phyloP scores from a whole-genome alignment of 2,113 vertebrate species.

The Myrmecophaga tridactyla region DNA sequence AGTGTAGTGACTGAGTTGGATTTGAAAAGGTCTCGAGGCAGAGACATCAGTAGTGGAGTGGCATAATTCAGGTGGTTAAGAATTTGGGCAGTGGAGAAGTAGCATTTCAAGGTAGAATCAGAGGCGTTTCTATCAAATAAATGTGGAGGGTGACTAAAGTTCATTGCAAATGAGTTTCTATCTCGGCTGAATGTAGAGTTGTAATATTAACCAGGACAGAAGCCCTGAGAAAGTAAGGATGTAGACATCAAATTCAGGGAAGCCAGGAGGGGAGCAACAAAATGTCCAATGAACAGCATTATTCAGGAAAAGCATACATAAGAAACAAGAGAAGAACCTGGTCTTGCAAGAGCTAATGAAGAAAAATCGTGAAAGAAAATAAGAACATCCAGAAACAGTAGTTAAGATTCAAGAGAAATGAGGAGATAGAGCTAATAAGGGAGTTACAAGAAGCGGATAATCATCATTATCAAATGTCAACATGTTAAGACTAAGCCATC shows the following conservation, averaged over 20 bases:
- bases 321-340: constrained; percentile 2
- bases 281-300: background rate
- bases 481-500: background rate
- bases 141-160: background rate
- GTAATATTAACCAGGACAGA: constrained; percentile 20
- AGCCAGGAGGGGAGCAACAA: background rate
- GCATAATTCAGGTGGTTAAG: background rate
- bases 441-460: background rate
- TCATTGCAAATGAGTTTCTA: background rate
- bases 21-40: background rate
- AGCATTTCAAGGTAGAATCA: background rate
- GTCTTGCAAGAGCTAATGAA: background rate
- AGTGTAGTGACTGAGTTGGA: background rate
- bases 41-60: background rate
- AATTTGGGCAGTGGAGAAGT: background rate
- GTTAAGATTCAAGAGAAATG: background rate
- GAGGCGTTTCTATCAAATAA: background rate
- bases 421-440: background rate
- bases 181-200: background rate
- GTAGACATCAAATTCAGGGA: background rate
- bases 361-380: background rate
- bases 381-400: background rate
- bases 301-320: background rate
- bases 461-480: background rate
- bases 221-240: background rate